phyloP scores from a whole-genome alignment of 1,140 invertebrate genomes.

The Ganaspis sp. region DNA sequence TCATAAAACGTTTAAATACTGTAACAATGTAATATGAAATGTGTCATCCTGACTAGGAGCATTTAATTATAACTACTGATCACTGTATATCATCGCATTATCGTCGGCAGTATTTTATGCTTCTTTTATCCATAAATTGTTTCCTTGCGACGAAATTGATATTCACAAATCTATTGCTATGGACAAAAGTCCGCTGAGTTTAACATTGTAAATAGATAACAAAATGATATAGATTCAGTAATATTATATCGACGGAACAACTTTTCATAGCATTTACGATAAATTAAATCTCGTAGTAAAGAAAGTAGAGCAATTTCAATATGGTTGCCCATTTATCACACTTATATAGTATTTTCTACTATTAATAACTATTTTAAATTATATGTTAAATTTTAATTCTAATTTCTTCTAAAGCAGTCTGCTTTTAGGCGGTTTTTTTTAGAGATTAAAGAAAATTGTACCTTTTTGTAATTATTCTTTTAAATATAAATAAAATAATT shows the following conservation, averaged over 20 bases:
- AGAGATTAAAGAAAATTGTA: too few species aligned
- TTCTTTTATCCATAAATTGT: slow-evolving; percentile 24
- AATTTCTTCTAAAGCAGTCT: too few species aligned
- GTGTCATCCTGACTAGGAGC: slow-evolving; percentile 71
- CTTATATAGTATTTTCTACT: too few species aligned
- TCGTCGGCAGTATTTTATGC: slow-evolving; percentile 4
- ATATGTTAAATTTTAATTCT: too few species aligned
- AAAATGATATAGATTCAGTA: slow-evolving; percentile 71
- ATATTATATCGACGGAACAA: neutral
- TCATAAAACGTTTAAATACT: slow-evolving; percentile 65
- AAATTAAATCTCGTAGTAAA: neutral
- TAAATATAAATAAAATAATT: too few species aligned
- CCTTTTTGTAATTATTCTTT: too few species aligned
- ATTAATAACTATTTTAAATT: too few species aligned
- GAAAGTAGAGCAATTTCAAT: neutral
- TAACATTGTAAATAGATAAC: slow-evolving; percentile 74
- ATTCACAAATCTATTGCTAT: slow-evolving; percentile 66
- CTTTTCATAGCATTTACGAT: neutral
- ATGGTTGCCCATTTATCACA: neutral
- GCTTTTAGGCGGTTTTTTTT: too few species aligned
- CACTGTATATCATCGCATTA: slow-evolving; percentile 36
- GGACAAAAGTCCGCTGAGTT: slow-evolving; percentile 68
- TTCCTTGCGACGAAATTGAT: slow-evolving; percentile 3
- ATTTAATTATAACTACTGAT: slow-evolving; percentile 47
- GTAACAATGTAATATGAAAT: slow-evolving; percentile 71